Evolutionary conservation across 2,113 vertebrate species (phyloP).

Genomic region (human (Homo sapiens)): DNA sequence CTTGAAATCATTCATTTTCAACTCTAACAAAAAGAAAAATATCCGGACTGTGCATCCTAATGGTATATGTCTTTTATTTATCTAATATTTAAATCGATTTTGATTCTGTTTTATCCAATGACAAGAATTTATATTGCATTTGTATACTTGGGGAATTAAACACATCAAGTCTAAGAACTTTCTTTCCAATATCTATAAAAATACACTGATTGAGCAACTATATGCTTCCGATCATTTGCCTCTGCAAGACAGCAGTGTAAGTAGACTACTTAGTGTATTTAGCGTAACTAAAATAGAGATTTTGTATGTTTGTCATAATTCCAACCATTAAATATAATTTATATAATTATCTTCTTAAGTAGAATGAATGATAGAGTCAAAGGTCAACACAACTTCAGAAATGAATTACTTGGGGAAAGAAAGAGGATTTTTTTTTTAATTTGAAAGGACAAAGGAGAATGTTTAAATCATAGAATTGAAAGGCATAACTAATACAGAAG

Average conservation of each 20-base stretch:
- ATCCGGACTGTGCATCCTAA: background rate
- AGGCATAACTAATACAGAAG: background rate
- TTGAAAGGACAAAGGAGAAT: background rate
- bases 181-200: background rate
- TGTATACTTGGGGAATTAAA: background rate
- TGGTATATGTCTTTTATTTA: background rate
- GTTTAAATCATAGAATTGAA: background rate
- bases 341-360: background rate
- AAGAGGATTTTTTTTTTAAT: background rate
- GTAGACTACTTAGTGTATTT: background rate
- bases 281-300: background rate
- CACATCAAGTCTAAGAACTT: background rate
- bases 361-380: background rate
- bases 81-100: background rate
- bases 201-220: background rate
- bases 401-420: background rate
- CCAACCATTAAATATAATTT: background rate
- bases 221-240: background rate
- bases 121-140: background rate
- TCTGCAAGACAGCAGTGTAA: background rate
- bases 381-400: background rate
- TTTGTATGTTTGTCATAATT: background rate
- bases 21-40: background rate
- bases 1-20: conserved; percentile 31
- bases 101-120: background rate